Percentiles rank a stretch among this genome's conserved stretches.
phyloP scores from a whole-genome alignment of 2,888 invertebrate species.

The Drosophila leonis region DNA sequence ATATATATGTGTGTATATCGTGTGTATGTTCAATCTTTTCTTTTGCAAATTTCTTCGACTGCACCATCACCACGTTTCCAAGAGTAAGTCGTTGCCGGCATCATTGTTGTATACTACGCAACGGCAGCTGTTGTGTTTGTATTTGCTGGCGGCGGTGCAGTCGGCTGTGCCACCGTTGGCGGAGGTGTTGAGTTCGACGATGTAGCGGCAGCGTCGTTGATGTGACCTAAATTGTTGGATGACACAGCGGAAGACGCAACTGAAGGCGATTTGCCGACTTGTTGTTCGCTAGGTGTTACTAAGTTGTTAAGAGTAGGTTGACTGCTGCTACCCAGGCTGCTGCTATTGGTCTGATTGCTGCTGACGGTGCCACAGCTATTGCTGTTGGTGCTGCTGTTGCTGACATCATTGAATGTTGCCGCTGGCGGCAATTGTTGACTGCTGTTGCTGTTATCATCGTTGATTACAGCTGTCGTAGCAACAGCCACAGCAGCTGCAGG shows the following conservation, averaged over 20 bases:
- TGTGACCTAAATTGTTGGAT: constrained; percentile 39
- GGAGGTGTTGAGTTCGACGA: constrained; percentile 58
- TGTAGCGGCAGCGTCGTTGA: constrained; percentile 44
- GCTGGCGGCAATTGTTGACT: constrained; percentile 78
- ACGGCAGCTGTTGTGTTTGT: constrained; percentile 84
- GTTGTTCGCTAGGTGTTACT: constrained; percentile 41
- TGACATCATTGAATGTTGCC: constrained; percentile 82
- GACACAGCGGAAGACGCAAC: constrained; percentile 32
- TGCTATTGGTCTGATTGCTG: constrained; percentile 81
- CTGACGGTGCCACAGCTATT: constrained; percentile 83
- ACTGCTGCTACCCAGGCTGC: constrained; percentile 72
- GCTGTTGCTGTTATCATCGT: constrained; percentile 82
- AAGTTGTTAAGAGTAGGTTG: constrained; percentile 54
- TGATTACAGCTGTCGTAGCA: constrained; percentile 42
- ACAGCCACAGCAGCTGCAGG: constrained; percentile 7
- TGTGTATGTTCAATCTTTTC: constrained; percentile 22
- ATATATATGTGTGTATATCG: constrained; percentile 6
- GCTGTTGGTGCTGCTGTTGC: constrained; percentile 84
- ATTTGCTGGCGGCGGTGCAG: constrained; percentile 75
- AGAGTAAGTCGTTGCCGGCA: constrained; percentile 75
- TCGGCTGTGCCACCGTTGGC: constrained; percentile 62
- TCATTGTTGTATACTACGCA: constrained; percentile 85
- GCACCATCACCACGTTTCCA: constrained; percentile 59
- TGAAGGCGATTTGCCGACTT: constrained; percentile 59
- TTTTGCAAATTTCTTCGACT: constrained; percentile 45